These are phyloP conservation scores for Ficedula albicollis DNA, from an alignment of 2,797 vertebrate genomes.

Conservation along the genomic window DNA sequence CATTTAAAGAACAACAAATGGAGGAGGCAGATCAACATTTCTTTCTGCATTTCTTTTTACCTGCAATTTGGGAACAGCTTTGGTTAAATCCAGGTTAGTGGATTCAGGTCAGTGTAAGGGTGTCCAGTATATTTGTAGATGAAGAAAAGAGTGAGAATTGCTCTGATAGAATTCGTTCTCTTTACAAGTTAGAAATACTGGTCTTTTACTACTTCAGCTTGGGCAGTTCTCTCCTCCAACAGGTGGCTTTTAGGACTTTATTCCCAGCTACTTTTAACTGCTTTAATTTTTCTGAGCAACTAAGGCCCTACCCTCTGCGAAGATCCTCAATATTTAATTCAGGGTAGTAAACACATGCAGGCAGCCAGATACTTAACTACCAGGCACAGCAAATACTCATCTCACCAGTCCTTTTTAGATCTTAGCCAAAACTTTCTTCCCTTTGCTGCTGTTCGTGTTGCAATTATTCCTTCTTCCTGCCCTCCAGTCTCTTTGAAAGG, in stretches of 20 bases:
- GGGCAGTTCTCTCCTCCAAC: background rate
- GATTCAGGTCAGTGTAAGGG: fast-evolving
- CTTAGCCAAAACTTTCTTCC: background rate
- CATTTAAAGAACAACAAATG: constrained; percentile 16
- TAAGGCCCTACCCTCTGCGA: background rate
- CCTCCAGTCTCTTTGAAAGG: background rate
- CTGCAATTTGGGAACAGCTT: background rate
- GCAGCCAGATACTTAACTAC: background rate
- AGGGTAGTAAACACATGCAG: background rate
- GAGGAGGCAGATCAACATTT: background rate
- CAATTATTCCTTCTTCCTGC: background rate
- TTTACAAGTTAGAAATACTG: background rate
- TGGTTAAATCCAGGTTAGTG: background rate
- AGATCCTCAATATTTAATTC: background rate
- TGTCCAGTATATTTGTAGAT: background rate
- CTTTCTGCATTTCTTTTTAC: background rate
- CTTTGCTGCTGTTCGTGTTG: background rate
- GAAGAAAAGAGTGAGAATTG: background rate
- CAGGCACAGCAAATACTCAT: background rate
- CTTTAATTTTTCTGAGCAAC: constrained; percentile 3
- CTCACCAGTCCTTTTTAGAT: background rate
- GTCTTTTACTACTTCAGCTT: background rate
- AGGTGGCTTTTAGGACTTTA: background rate
- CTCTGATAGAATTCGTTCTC: background rate
- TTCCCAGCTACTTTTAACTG: background rate